Percentiles rank a stretch among this genome's conserved stretches.
These are phyloP conservation scores for Saccopteryx bilineata DNA, from an alignment of 2,113 vertebrate genomes.

Conservation along the genomic window DNA sequence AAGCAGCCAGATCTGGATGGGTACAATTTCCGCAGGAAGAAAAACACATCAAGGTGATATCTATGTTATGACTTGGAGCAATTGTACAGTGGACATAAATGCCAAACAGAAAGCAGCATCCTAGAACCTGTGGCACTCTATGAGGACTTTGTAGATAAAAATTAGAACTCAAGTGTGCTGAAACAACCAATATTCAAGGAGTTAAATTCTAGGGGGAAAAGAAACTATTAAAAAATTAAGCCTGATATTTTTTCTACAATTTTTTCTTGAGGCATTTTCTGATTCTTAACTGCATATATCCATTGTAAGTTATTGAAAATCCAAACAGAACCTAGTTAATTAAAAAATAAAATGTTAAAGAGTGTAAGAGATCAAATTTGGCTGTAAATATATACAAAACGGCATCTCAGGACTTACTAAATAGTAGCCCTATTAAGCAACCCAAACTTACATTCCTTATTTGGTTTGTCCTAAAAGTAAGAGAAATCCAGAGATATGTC, in stretches of 20 bases:
- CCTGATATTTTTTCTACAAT: neutral
- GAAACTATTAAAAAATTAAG: neutral
- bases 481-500: neutral
- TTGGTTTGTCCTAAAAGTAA: neutral
- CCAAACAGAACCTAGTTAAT: neutral
- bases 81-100: neutral
- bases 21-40: neutral
- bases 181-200: neutral
- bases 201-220: neutral
- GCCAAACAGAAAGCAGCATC: neutral
- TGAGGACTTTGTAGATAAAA: constrained; percentile 17
- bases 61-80: neutral
- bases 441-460: neutral
- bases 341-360: neutral
- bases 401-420: neutral
- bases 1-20: neutral
- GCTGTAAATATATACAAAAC: neutral
- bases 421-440: neutral
- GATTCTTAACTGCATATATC: neutral
- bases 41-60: neutral
- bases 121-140: neutral
- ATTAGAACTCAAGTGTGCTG: neutral
- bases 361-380: neutral
- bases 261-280: neutral
- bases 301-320: neutral